Evolutionary conservation across 2,797 vertebrate species (phyloP).

Genomic region (Eurystomus glaucurus): DNA sequence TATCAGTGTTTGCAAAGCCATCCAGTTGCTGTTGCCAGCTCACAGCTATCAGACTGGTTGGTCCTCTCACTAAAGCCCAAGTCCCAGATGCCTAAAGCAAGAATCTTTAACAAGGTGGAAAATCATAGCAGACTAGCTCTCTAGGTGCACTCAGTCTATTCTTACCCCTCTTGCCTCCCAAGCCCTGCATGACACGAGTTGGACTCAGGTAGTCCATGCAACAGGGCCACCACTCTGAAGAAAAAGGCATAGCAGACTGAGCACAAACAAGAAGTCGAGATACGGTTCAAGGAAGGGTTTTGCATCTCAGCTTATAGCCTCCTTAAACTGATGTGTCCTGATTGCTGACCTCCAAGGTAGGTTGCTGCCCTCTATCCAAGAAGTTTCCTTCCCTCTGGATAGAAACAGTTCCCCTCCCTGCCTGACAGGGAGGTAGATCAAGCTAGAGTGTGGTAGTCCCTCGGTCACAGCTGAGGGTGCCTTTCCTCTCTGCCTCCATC

Average conservation of each 20-base stretch:
- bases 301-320: not conserved
- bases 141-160: not conserved
- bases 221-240: not conserved
- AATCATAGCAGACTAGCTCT: not conserved
- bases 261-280: not conserved
- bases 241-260: not conserved
- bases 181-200: not conserved
- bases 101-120: slow-evolving; percentile 8
- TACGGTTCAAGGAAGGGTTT: not conserved
- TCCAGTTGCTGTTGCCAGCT: slow-evolving; percentile 23
- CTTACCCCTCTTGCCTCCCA: not conserved
- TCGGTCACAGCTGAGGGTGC: not conserved
- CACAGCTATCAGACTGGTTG: slow-evolving; percentile 44
- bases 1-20: slow-evolving; percentile 7
- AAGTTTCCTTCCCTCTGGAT: not conserved
- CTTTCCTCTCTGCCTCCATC: not conserved
- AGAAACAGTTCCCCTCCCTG: not conserved
- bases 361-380: not conserved
- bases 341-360: not conserved
- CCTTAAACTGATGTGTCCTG: not conserved
- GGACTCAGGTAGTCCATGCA: not conserved
- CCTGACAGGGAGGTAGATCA: not conserved
- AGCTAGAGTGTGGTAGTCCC: not conserved
- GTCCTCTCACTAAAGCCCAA: not conserved
- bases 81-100: not conserved